These are phyloP conservation scores for Tetramorium simillimum DNA, from an alignment of 1,140 invertebrate species.

Conservation along the genomic window DNA sequence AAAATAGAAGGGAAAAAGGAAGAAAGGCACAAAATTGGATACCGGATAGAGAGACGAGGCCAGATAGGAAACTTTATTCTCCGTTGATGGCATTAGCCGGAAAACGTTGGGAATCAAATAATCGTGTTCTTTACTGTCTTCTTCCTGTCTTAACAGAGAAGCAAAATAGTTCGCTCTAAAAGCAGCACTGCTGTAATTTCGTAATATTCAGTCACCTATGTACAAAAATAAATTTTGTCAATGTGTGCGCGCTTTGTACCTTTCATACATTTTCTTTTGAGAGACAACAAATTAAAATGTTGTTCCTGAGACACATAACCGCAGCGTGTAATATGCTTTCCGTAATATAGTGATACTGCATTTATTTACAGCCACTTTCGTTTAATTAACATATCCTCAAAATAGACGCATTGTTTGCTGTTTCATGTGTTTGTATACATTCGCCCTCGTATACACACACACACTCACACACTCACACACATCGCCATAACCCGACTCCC, in stretches of 20 bases:
- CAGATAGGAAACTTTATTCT: conserved; percentile 55
- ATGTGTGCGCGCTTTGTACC: not conserved
- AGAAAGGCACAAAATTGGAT: conserved; percentile 38
- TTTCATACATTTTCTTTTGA: not conserved
- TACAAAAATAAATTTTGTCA: conserved; percentile 17
- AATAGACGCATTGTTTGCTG: conserved; percentile 7
- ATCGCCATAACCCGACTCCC: not conserved
- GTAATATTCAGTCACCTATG: not conserved
- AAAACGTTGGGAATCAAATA: conserved; percentile 57
- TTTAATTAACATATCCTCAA: conserved; percentile 41
- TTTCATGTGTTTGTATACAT: not conserved
- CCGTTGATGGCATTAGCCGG: conserved; percentile 44
- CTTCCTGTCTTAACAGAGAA: conserved; percentile 1
- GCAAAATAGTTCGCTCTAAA: conserved; percentile 15
- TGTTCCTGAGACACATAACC: not conserved
- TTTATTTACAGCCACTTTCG: conserved; percentile 22
- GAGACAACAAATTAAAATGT: conserved; percentile 29
- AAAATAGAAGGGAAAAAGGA: conserved; percentile 32
- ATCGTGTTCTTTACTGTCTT: conserved; percentile 41
- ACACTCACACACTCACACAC: not conserved
- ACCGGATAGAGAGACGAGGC: conserved; percentile 27
- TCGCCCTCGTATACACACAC: not conserved
- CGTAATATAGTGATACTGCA: not conserved
- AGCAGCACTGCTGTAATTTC: conserved; percentile 21
- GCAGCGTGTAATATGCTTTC: not conserved